Evolutionary conservation across 2,888 invertebrate genomes (phyloP).

Genomic region (Drosophila merina): DNA sequence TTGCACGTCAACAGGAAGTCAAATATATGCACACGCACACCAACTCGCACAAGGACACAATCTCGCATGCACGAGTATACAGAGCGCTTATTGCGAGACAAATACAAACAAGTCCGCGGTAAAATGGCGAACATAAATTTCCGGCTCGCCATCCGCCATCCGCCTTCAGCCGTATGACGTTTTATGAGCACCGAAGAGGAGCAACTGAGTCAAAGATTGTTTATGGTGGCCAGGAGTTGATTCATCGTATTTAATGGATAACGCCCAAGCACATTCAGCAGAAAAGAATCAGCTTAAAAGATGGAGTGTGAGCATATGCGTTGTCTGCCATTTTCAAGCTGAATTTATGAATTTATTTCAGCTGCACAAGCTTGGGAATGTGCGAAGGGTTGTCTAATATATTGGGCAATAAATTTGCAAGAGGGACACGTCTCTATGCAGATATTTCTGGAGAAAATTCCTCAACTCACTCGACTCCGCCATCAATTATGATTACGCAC

Average conservation of each 20-base stretch:
- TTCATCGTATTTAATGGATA: conserved; percentile 78
- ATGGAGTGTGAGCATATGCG: conserved; percentile 34
- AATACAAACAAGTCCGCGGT: conserved; percentile 46
- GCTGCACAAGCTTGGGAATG: conserved; percentile 12
- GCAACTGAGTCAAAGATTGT: conserved; percentile 69
- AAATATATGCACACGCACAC: conserved; percentile 45
- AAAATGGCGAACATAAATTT: conserved; percentile 78
- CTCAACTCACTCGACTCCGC: conserved; percentile 26
- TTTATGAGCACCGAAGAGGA: conserved; percentile 58
- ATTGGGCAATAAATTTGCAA: conserved; percentile 39
- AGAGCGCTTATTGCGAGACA: conserved; percentile 17
- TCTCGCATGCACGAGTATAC: conserved; percentile 2
- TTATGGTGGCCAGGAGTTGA: conserved; percentile 76
- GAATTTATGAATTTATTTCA: conserved; percentile 49
- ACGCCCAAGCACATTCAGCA: conserved; percentile 51
- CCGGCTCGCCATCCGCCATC: conserved; percentile 55
- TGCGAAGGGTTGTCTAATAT: conserved; percentile 35
- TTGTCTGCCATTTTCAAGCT: conserved; percentile 39
- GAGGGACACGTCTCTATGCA: conserved; percentile 30
- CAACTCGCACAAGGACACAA: conserved; percentile 8
- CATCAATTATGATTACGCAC: conserved; percentile 31
- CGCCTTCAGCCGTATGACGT: conserved; percentile 38
- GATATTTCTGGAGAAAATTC: conserved; percentile 4
- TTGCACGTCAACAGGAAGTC: conserved; percentile 74
- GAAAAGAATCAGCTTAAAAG: conserved; percentile 23